A percentile compares a stretch with the other conserved stretches of the same genome.
Evolutionary conservation across 2,888 invertebrate genomes (phyloP).

Genomic region (Chrysotoxum bicinctum): DNA sequence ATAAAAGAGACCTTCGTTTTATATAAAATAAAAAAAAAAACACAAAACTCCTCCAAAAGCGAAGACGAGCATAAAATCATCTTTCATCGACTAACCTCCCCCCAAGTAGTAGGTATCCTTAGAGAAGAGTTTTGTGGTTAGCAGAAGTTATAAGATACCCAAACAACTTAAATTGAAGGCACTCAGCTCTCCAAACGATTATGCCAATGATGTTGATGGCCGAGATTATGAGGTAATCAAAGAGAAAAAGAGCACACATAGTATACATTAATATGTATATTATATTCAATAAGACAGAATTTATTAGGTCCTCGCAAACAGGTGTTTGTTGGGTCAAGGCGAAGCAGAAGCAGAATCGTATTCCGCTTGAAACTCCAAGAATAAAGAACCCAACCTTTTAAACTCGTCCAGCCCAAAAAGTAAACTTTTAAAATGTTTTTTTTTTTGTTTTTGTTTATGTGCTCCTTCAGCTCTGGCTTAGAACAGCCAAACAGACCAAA

Average conservation of each 20-base stretch:
- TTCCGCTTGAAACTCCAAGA: not conserved
- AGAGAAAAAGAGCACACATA: not conserved
- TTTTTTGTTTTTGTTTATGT: not conserved
- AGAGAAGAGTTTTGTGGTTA: constrained; percentile 35
- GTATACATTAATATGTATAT: not conserved
- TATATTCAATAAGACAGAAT: constrained; percentile 56
- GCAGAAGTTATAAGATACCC: constrained; percentile 32
- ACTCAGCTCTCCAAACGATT: constrained; percentile 58
- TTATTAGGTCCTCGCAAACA: constrained; percentile 58
- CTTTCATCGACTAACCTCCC: not conserved
- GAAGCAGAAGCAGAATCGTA: constrained; percentile 29
- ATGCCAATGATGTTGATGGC: constrained; percentile 55
- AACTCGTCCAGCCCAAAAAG: constrained; percentile 3
- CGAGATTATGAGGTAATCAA: constrained; percentile 59
- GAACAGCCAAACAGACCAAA: not conserved
- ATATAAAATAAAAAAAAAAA: not conserved
- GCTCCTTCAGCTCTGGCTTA: constrained; percentile 5
- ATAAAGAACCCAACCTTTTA: constrained; percentile 2
- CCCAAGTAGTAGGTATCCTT: not conserved
- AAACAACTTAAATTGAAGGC: constrained; percentile 53
- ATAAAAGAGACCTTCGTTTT: constrained; percentile 2
- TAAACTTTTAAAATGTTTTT: not conserved
- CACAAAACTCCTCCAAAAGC: not conserved
- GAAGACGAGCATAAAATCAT: constrained; percentile 15
- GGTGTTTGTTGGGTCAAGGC: constrained; percentile 63